These are phyloP conservation scores for Porites lobata DNA, from an alignment of 92 coral and sea anemone genomes.

Conservation along the genomic window DNA sequence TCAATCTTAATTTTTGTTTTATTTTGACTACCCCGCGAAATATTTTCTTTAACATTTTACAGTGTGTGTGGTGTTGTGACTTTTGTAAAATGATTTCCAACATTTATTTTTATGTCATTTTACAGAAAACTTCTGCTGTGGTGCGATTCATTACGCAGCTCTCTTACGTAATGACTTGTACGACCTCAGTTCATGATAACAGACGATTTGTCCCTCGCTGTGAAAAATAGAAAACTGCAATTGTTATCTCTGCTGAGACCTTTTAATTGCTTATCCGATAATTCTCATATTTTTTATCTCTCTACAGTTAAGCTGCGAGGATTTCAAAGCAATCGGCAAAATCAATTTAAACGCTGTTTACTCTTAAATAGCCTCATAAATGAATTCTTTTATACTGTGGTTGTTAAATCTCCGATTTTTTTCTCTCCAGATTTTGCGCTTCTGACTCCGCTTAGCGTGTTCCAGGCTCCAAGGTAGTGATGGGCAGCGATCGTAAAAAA, in stretches of 20 bases:
- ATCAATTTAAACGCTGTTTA: too few relatives aligned
- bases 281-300: constrained; percentile 9
- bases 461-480: too few relatives aligned
- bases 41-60: not conserved
- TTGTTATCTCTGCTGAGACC: not conserved
- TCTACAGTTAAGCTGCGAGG: too few relatives aligned
- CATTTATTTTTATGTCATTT: not conserved
- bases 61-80: not conserved
- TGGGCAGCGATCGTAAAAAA: too few relatives aligned
- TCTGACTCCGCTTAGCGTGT: too few relatives aligned
- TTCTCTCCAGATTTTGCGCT: too few relatives aligned
- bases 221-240: constrained; percentile 18
- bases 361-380: too few relatives aligned
- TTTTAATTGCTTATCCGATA: constrained; percentile 15
- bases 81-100: not conserved
- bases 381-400: too few relatives aligned
- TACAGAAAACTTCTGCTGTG: not conserved
- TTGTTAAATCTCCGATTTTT: too few relatives aligned
- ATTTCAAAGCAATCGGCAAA: too few relatives aligned
- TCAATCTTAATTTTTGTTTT: not conserved
- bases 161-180: constrained; percentile 2
- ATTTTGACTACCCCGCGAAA: not conserved
- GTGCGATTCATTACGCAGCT: not conserved
- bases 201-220: constrained; percentile 14
- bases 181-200: constrained; percentile 8